These are phyloP conservation scores for Gopherus evgoodei DNA, from an alignment of 2,113 vertebrate genomes.

Conservation along the genomic window DNA sequence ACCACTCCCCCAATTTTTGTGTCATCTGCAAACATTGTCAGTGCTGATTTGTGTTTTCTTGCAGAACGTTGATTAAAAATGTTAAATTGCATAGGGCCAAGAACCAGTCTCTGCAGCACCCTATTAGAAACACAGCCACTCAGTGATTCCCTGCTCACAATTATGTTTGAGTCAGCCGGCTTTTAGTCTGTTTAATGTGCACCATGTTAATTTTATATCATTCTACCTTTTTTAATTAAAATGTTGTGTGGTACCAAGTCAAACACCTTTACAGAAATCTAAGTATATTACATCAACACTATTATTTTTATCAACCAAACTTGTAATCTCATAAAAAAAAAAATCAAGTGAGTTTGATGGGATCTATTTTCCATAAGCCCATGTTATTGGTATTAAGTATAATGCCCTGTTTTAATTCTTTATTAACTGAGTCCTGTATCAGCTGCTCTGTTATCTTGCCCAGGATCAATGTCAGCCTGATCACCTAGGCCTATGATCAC, in stretches of 20 bases:
- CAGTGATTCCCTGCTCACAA: no score
- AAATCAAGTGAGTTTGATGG: not conserved
- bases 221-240: no score
- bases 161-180: no score
- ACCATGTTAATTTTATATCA: no score
- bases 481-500: not conserved
- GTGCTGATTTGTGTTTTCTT: not conserved
- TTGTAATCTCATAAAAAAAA: not conserved
- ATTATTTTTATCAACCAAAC: not conserved
- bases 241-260: no score
- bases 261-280: no score
- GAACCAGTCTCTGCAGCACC: no score
- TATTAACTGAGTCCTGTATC: not conserved
- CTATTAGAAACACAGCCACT: no score
- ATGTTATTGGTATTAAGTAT: not conserved
- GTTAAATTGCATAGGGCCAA: no score
- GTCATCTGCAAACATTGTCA: not conserved
- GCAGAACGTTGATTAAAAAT: no score
- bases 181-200: no score
- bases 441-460: not conserved
- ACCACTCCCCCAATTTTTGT: not conserved
- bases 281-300: no score
- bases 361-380: not conserved
- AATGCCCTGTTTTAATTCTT: not conserved
- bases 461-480: not conserved